A percentile compares a stretch with the other conserved stretches of the same genome.
These are phyloP conservation scores for Myodes glareolus DNA, from an alignment of 2,113 vertebrate genomes.

Conservation along the genomic window DNA sequence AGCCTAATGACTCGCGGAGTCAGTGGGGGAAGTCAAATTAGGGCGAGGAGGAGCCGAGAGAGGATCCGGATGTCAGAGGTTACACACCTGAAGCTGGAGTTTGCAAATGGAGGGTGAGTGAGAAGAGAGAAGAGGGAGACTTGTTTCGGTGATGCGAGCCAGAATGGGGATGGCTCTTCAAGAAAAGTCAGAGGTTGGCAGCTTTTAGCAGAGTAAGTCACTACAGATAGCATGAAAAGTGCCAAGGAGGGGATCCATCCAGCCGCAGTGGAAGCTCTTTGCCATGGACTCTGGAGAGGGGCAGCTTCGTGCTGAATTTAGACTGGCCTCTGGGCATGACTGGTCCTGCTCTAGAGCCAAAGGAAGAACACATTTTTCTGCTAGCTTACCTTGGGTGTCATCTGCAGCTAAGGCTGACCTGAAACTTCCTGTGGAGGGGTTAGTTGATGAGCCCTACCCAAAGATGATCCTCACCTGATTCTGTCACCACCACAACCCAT, in stretches of 20 bases:
- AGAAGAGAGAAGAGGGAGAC: neutral
- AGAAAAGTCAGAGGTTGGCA: neutral
- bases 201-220: neutral
- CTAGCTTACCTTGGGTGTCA: neutral
- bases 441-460: neutral
- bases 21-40: neutral
- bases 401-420: neutral
- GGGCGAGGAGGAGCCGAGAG: neutral
- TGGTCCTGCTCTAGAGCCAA: neutral
- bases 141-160: neutral
- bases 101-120: neutral
- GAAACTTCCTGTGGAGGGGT: neutral
- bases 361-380: neutral
- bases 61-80: neutral
- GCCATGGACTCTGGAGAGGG: neutral
- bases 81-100: no score
- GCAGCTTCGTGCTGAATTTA: neutral
- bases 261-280: neutral
- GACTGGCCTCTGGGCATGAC: neutral
- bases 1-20: neutral
- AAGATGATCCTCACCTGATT: no score
- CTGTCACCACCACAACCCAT: neutral
- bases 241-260: neutral
- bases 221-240: neutral
- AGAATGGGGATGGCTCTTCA: neutral